A percentile compares a stretch with the other conserved stretches of the same genome.
Evolutionary conservation across 2,888 invertebrate species (phyloP).

Genomic region (Phragmatobia fuliginosa): DNA sequence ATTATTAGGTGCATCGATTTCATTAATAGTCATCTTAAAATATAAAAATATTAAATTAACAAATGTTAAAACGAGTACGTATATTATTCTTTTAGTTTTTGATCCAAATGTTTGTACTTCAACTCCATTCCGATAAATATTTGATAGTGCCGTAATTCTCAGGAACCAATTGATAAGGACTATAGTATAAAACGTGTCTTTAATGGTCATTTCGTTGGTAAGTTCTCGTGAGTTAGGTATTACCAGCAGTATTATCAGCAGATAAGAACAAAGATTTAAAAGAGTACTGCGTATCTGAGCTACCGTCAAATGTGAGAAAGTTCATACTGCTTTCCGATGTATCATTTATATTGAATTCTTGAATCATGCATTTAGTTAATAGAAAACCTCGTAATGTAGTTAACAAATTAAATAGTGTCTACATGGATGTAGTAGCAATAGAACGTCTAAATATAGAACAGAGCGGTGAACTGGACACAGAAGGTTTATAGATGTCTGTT

Average conservation of each 20-base stretch:
- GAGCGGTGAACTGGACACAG: background rate
- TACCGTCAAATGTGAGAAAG: too few relatives aligned
- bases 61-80: constrained; percentile 17
- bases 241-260: background rate
- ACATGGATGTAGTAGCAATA: too few relatives aligned
- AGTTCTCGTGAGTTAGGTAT: background rate
- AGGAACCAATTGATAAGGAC: constrained; percentile 28
- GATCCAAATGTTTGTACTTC: constrained; percentile 24
- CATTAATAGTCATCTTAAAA: constrained; percentile 21
- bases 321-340: too few relatives aligned
- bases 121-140: constrained; percentile 23
- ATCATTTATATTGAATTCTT: too few relatives aligned
- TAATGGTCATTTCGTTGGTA: background rate
- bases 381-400: too few relatives aligned
- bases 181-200: constrained; percentile 33
- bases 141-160: constrained; percentile 25
- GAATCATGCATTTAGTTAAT: too few relatives aligned
- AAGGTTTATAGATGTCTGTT: too few relatives aligned
- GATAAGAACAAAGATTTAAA: background rate
- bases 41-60: constrained; percentile 28
- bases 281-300: too few relatives aligned
- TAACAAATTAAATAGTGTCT: too few relatives aligned
- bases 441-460: background rate
- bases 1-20: background rate
- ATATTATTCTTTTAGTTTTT: constrained; percentile 10